Evolutionary conservation across 2,113 vertebrate species (phyloP), one percentile per base, ranked within the genome.

Genomic region (Prionailurus bengalensis): DNA sequence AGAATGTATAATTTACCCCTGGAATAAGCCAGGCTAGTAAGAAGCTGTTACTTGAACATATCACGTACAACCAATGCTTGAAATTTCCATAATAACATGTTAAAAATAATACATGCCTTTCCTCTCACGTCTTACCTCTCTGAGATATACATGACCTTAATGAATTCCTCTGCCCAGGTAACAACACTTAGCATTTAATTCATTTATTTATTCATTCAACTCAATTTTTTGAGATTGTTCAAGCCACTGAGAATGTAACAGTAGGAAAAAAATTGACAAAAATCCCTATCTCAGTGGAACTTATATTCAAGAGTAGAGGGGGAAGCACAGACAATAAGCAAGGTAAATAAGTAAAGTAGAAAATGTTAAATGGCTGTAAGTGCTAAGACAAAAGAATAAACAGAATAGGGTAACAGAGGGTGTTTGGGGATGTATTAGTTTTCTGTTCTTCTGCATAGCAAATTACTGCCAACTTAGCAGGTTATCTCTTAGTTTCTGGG

Each of bases 161-260:
- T 68, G 71, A 74, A 91, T 93, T 80, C 39, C 29, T 94, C 70
- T 73, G 36, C 63, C 33, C 31, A 55, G 94, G n/a, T 84, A 74
- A 91, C 7, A 79, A 25, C 21, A 66, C 31, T 84, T 83, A 90
- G 53, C 61, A 63, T 48, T 31, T 36, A 51, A 63, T 39, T n/a
- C 55, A 27, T 45, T 51, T 27, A 76, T 68, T 48, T 33, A n/a
- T 71, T 80, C 19, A 63, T 58, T 78, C 27, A 66, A 21, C 79
- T 25, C 51, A 10, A 71, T 84, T 82, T 79, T 65, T 25, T 71
- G 42, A 90, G 73, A 76, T 25, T 61, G 78, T 87, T 73, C 17
- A 55, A 58, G 65, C 31, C 51, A 48, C 21, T 76, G 61, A 88
- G 61, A 82, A 51, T 93, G 58, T 68, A 76, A 78, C n/a, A 33